Percentiles rank a stretch among this genome's conserved stretches.
Evolutionary conservation across 1,140 invertebrate species (phyloP).

Genomic region (Rhysida immarginata): DNA sequence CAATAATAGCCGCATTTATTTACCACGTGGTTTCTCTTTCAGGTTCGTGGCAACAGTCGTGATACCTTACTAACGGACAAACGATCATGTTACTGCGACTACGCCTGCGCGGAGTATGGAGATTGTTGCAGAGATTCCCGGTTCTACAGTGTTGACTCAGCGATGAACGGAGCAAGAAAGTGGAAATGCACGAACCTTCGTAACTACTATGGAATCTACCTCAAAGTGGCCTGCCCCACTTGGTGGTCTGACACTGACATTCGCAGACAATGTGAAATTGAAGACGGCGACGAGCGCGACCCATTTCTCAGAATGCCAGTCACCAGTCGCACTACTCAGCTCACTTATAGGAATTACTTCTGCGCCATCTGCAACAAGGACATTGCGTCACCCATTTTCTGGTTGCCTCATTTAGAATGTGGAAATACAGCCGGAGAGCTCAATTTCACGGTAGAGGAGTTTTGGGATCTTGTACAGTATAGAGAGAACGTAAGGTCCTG

Average conservation of each 20-base stretch:
- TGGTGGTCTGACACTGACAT: slow-evolving; percentile 24
- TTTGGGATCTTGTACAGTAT: slow-evolving; percentile 18
- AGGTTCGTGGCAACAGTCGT: neutral
- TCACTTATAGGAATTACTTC: slow-evolving; percentile 39
- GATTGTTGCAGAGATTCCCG: slow-evolving; percentile 37
- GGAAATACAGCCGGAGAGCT: slow-evolving; percentile 13
- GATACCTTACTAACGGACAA: neutral
- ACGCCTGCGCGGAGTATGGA: slow-evolving; percentile 31
- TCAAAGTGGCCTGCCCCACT: slow-evolving; percentile 30
- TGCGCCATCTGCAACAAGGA: slow-evolving; percentile 40
- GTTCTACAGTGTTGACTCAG: slow-evolving; percentile 21
- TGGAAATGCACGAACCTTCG: slow-evolving; percentile 28
- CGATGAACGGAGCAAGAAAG: slow-evolving; percentile 16
- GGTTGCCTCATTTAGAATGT: slow-evolving; percentile 34
- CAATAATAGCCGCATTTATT: no score
- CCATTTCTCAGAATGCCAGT: slow-evolving; percentile 32
- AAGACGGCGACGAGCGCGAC: slow-evolving; percentile 20
- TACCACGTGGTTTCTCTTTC: no score
- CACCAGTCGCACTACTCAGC: slow-evolving; percentile 27
- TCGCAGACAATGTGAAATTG: slow-evolving; percentile 20
- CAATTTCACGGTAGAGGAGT: slow-evolving; percentile 16
- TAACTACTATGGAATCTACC: slow-evolving; percentile 33
- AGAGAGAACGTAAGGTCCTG: slow-evolving; percentile 18
- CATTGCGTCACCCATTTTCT: slow-evolving; percentile 20
- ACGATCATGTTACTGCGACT: slow-evolving; percentile 32